These are phyloP conservation scores for Guaruba guarouba DNA, from an alignment of 2,113 vertebrate genomes.

Conservation along the genomic window DNA sequence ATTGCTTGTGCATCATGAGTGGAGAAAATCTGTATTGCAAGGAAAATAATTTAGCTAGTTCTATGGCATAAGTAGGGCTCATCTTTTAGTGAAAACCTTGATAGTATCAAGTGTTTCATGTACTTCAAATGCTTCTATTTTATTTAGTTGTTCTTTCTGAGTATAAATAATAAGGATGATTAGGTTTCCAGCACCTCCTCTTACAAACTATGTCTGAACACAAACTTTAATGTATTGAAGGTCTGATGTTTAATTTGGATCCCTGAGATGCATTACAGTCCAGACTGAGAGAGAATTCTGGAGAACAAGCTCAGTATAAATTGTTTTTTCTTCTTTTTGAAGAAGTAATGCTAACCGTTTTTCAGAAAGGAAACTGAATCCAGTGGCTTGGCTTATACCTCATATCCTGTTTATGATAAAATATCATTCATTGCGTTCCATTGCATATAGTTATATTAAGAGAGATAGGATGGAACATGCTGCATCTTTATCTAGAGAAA, in stretches of 20 bases:
- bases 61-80: background rate
- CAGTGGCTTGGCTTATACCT: background rate
- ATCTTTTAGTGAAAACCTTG: background rate
- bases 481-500: background rate
- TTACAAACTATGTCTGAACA: background rate
- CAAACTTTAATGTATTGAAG: background rate
- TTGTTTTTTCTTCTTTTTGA: background rate
- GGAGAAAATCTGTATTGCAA: background rate
- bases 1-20: background rate
- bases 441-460: background rate
- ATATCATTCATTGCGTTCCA: background rate
- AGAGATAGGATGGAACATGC: background rate
- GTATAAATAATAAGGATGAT: background rate
- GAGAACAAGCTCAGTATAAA: background rate
- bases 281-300: background rate
- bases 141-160: background rate
- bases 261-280: background rate
- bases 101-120: background rate
- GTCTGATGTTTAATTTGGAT: background rate
- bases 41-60: background rate
- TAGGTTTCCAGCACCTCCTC: background rate
- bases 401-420: background rate
- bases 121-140: background rate
- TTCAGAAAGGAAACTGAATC: background rate
- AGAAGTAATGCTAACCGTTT: background rate